Conservation (phyloP, 2,113 vertebrate species). For the Cnemophilus loriae region DNA sequence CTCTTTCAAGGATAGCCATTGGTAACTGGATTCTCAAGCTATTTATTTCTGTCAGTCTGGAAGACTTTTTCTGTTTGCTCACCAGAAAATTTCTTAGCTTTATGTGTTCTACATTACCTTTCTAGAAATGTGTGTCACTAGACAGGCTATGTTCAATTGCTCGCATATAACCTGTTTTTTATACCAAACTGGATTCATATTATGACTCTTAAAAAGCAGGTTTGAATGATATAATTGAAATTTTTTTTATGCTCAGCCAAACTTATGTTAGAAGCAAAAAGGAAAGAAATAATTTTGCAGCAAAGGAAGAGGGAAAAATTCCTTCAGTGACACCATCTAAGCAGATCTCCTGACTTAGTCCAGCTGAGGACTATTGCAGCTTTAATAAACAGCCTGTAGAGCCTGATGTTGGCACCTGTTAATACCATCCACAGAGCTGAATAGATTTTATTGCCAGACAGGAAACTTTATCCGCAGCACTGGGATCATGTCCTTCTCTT, state of each 20-base stretch:
- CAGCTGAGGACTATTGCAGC: background rate
- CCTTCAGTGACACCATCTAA: background rate
- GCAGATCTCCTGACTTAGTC: background rate
- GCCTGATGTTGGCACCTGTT: conserved; percentile 32
- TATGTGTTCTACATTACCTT: background rate
- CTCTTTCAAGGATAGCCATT: background rate
- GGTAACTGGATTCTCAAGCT: background rate
- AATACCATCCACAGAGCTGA: conserved; percentile 20
- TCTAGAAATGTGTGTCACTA: background rate
- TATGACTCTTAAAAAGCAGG: background rate
- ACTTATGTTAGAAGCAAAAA: background rate
- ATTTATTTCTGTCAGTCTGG: background rate
- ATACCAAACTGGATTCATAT: background rate
- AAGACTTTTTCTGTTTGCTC: background rate
- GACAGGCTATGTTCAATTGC: background rate
- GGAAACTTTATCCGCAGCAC: conserved; percentile 40
- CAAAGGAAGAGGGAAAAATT: background rate
- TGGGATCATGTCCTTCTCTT: conserved; percentile 38
- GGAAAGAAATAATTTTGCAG: background rate
- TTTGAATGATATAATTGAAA: background rate
- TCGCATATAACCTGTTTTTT: background rate
- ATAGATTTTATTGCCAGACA: conserved; percentile 19
- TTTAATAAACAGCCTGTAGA: background rate
- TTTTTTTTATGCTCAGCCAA: background rate
- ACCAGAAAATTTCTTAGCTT: background rate